These are phyloP conservation scores for Chlorops oryzae DNA, from an alignment of 1,140 invertebrate genomes.

Conservation along the genomic window DNA sequence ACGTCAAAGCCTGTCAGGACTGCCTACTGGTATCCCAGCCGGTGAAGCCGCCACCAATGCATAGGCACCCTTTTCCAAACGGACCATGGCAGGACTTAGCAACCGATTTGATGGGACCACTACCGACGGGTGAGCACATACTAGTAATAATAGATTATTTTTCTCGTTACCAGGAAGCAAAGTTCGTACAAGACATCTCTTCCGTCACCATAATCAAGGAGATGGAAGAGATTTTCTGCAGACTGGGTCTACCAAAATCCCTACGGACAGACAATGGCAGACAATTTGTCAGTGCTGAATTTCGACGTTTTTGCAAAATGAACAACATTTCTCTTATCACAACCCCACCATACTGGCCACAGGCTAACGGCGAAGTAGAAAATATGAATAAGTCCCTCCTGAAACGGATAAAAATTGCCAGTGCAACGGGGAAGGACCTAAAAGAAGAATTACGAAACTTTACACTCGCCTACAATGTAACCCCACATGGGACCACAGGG, in stretches of 20 bases:
- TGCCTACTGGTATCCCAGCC: constrained; percentile 30
- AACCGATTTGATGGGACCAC: constrained; percentile 10
- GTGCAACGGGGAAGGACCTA: not conserved
- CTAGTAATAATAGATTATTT: constrained; percentile 18
- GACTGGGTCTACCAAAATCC: constrained; percentile 6
- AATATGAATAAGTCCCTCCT: constrained; percentile 7
- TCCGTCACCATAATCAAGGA: not conserved
- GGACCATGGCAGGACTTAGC: constrained; percentile 14
- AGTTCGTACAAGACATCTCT: not conserved
- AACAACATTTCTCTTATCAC: constrained; percentile 6
- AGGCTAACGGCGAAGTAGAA: constrained; percentile 18
- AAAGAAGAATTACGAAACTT: constrained; percentile 13
- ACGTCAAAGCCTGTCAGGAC: constrained; percentile 47
- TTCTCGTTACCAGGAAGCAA: constrained; percentile 11
- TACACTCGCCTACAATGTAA: constrained; percentile 12
- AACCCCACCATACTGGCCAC: constrained; percentile 22
- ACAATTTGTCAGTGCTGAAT: constrained; percentile 7
- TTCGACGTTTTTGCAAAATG: not conserved
- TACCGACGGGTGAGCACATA: constrained; percentile 22
- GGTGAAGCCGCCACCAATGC: constrained; percentile 10
- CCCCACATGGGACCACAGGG: constrained; percentile 16
- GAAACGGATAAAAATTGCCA: constrained; percentile 5
- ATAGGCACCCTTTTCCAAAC: constrained; percentile 9
- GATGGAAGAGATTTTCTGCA: not conserved
- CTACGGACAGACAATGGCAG: constrained; percentile 4